Evolutionary conservation across 2,797 vertebrate genomes (phyloP).

Genomic region (Heterohyrax brucei): DNA sequence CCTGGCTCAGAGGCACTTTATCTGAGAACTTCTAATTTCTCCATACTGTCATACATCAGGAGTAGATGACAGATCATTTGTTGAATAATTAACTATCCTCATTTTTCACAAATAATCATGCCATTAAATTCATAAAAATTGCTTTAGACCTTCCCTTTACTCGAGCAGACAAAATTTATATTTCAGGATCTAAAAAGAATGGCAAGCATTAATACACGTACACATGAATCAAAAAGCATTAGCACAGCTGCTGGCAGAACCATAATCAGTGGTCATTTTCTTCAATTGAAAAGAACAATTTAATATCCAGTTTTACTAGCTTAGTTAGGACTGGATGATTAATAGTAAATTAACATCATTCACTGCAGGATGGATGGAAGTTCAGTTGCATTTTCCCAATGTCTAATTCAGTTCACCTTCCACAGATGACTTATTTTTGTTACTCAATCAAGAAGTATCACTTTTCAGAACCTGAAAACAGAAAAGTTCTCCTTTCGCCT

Average conservation of each 20-base stretch:
- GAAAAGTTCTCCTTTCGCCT: not conserved
- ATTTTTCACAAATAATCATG: constrained; percentile 51
- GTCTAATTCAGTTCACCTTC: constrained; percentile 13
- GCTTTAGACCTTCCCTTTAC: not conserved
- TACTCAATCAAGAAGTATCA: not conserved
- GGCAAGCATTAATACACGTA: not conserved
- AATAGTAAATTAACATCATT: constrained; percentile 18
- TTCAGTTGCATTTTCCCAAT: constrained; percentile 34
- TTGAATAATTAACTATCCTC: constrained; percentile 38
- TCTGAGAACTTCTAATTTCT: not conserved
- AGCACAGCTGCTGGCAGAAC: constrained; percentile 26
- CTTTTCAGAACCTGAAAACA: constrained; percentile 51
- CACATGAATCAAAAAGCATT: constrained; percentile 24
- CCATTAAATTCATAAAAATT: constrained; percentile 47
- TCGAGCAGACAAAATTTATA: constrained; percentile 22
- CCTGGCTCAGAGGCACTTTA: not conserved
- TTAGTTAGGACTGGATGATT: not conserved
- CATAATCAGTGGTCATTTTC: constrained; percentile 45
- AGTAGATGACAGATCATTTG: not conserved
- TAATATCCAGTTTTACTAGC: constrained; percentile 68
- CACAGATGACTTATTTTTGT: constrained; percentile 47
- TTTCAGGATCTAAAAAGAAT: constrained; percentile 28
- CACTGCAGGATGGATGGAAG: constrained; percentile 38
- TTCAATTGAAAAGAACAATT: constrained; percentile 63
- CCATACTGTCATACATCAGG: not conserved